Evolutionary conservation across 2,113 vertebrate species (phyloP).

Genomic region (Gallinago jamesoni): DNA sequence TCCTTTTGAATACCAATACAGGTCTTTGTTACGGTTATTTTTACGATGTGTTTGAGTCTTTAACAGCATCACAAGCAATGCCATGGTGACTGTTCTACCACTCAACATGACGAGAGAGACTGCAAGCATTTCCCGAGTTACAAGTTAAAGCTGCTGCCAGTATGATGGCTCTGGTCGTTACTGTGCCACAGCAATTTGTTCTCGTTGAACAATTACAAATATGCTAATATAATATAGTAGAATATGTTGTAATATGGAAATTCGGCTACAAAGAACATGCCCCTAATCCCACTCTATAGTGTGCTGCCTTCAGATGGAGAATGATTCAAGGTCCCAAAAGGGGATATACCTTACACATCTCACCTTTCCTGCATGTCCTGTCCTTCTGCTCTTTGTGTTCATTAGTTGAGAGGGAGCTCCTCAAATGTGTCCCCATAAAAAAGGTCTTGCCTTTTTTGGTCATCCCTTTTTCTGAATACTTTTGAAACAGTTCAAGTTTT

Average conservation of each 20-base stretch:
- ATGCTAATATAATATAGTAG: rapidly evolving
- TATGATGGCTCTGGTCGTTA: not conserved
- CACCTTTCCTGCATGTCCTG: rapidly evolving
- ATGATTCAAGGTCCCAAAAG: not conserved
- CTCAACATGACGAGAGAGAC: not conserved
- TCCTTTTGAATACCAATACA: not conserved
- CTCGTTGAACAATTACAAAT: not conserved
- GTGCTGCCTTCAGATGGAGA: not conserved
- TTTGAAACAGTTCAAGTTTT: not conserved
- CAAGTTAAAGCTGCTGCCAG: not conserved
- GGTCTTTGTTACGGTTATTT: not conserved
- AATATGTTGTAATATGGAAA: not conserved
- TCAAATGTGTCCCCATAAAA: not conserved
- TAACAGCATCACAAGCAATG: not conserved
- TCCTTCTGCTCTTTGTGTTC: rapidly evolving
- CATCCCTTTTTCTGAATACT: not conserved
- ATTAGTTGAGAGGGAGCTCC: rapidly evolving
- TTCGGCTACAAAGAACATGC: rapidly evolving
- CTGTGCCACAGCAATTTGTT: not conserved
- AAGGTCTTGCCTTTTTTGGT: not conserved
- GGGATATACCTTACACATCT: not conserved
- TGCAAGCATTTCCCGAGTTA: not conserved
- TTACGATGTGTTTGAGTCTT: not conserved
- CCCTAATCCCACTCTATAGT: not conserved
- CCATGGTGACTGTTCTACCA: not conserved